Conservation (phyloP, 2,888 invertebrate species). For the Pomacea canaliculata region DNA sequence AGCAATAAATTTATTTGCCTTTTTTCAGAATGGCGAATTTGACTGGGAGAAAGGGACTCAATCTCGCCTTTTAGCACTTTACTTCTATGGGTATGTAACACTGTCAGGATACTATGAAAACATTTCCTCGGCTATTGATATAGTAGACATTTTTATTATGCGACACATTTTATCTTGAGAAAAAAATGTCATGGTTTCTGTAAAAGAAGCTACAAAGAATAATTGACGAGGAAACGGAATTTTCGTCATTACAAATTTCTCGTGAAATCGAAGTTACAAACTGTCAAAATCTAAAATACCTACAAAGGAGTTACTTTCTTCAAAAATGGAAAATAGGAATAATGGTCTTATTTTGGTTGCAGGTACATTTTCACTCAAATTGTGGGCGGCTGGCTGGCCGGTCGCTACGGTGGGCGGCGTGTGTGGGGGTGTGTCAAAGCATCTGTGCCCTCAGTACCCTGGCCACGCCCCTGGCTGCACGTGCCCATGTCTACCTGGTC, state of each 20-base stretch:
- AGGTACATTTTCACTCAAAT: slow-evolving; percentile 58
- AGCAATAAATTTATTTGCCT: too few species aligned
- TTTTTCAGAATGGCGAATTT: slow-evolving; percentile 15
- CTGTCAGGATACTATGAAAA: too few species aligned
- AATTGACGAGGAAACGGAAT: too few species aligned
- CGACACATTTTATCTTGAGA: background rate
- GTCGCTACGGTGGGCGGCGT: slow-evolving; percentile 30
- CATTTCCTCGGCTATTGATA: too few species aligned
- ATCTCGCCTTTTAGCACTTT: slow-evolving; percentile 33
- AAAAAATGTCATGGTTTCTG: too few species aligned
- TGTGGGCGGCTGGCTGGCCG: slow-evolving; percentile 40
- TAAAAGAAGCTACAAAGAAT: too few species aligned
- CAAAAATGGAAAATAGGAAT: too few species aligned
- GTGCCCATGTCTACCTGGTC: slow-evolving; percentile 23
- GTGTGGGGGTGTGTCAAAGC: slow-evolving; percentile 30
- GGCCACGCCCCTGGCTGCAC: slow-evolving; percentile 29
- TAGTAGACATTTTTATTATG: too few species aligned
- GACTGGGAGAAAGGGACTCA: slow-evolving; percentile 33
- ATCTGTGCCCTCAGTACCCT: slow-evolving; percentile 27
- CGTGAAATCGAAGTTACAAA: too few species aligned
- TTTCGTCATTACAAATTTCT: too few species aligned
- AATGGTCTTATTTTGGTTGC: slow-evolving; percentile 26
- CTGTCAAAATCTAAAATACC: too few species aligned
- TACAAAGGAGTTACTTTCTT: too few species aligned
- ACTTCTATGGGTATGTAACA: slow-evolving; percentile 36